Evolutionary conservation across 2,888 invertebrate genomes (phyloP).

Genomic region (Cryptophagus acutangulus): DNA sequence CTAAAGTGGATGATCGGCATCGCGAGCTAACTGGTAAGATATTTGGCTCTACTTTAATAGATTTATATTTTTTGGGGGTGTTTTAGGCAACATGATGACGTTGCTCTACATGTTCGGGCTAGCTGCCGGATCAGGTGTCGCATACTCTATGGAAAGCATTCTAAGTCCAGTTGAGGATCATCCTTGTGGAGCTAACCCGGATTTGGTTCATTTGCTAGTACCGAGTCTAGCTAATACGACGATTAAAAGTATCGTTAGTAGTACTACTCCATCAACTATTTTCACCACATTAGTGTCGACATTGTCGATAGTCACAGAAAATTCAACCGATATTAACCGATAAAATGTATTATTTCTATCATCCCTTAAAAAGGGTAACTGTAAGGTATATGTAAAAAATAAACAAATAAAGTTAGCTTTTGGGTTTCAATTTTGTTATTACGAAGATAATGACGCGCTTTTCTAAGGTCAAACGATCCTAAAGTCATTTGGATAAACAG

Average conservation of each 20-base stretch:
- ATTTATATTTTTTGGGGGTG: no score
- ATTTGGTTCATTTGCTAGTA: constrained; percentile 1
- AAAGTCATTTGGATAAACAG: no score
- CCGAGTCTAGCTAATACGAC: constrained; percentile 1
- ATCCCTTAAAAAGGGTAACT: neutral
- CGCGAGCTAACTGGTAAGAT: constrained; percentile 83
- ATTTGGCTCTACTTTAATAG: no score
- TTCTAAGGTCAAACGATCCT: no score
- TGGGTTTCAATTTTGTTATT: neutral
- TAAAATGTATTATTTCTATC: constrained; percentile 12
- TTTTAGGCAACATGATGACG: constrained; percentile 86
- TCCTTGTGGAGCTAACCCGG: constrained; percentile 29
- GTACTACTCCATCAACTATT: constrained; percentile 11
- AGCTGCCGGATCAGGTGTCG: constrained; percentile 76
- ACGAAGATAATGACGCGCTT: no score
- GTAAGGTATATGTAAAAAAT: constrained; percentile 1
- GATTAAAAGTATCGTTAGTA: neutral
- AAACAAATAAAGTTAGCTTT: constrained; percentile 2
- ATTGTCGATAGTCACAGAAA: constrained; percentile 19
- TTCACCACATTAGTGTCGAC: constrained; percentile 22
- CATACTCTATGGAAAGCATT: constrained; percentile 63
- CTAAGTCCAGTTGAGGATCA: constrained; percentile 41
- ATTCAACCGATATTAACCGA: constrained; percentile 20
- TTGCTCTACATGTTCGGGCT: constrained; percentile 84
- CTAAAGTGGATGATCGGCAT: constrained; percentile 77